Percentiles rank a stretch among this genome's conserved stretches.
Evolutionary conservation across 2,113 vertebrate genomes (phyloP).

Genomic region (Toxostoma redivivum): DNA sequence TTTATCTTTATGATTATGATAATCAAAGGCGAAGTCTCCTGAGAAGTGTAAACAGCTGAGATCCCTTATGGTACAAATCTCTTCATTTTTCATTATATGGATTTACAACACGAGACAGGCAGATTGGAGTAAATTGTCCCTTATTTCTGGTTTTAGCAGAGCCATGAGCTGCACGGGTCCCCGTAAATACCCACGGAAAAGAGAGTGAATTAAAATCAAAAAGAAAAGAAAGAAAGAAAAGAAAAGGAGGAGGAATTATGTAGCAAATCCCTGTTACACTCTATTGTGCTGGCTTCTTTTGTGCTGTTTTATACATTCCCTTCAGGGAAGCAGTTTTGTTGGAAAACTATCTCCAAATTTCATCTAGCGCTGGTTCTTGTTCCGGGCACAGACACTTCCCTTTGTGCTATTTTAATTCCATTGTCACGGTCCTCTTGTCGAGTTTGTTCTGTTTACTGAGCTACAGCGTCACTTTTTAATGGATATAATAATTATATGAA

Average conservation of each 20-base stretch:
- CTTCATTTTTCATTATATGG: conserved; percentile 27
- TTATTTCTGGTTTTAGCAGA: neutral
- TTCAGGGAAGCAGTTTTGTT: conserved; percentile 35
- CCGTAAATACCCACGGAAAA: neutral
- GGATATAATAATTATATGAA: conserved; percentile 24
- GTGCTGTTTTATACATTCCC: conserved; percentile 15
- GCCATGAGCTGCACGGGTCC: neutral
- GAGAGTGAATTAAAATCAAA: neutral
- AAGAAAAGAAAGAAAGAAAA: no score
- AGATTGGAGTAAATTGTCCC: conserved; percentile 26
- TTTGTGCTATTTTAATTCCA: conserved; percentile 52
- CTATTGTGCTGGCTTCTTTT: conserved; percentile 30
- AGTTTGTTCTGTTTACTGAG: conserved; percentile 8
- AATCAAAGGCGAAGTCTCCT: conserved; percentile 36
- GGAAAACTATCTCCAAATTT: conserved; percentile 52
- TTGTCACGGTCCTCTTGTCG: neutral
- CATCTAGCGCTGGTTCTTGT: neutral
- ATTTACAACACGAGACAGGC: neutral
- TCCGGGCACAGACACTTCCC: neutral
- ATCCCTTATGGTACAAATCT: conserved; percentile 14
- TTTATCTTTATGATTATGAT: conserved; percentile 58
- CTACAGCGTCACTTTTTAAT: neutral
- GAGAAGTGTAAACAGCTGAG: conserved; percentile 46
- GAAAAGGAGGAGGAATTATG: neutral
- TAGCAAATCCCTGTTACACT: neutral